Base-by-base conservation (phyloP, 2,113 vertebrate genomes). In the Erinaceus europaeus region DNA sequence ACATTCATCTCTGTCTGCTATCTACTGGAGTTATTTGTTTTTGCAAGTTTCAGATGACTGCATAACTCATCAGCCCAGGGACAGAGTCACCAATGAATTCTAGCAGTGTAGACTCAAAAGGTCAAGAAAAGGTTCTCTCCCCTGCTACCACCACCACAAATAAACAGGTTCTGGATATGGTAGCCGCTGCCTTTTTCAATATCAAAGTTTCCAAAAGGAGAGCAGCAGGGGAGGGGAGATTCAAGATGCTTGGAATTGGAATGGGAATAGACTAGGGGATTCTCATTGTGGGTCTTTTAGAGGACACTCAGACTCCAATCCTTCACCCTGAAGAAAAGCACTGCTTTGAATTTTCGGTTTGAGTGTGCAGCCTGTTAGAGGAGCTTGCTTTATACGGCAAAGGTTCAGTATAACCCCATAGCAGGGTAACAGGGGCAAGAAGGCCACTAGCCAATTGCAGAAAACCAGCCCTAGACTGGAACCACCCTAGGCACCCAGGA, bases 41-140 rank as follows among this genome's bases (percentile, higher is more conserved):
- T 93, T 90, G 76, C 62, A 94, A 75, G 92, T 95, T 93, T 94
- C 91, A 78, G 78, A 89, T 85, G 84, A 94, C 71, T 42, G 21
- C 73, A 89, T 89, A 93, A 94, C 88, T 95, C 90, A 89, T 89
- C 81, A 73, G 64, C 32, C 5, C n/a, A 72, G 91, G 77, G 89
- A 85, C 90, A 79, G 53, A 91, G 55, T n/a, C 75, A 82, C 61
- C 88, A 93, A 72, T 75, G 92, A 92, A 90, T 91, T 91, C 89
- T 93, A 59, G 48, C 62, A 7, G 62, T 59, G 84, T 84, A 46
- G 36, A 42, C 21, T 64, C 29, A 2, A 46, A 84, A 79, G 87
- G 79, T 93, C 91, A 73, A 0, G 74, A 62, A 86, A 91, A 87
- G 71, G n/a, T 71, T 87, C 21, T 27, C 36, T 13, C 9, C 12